These are phyloP conservation scores for Cyclophora albipunctata DNA, from an alignment of 2,888 invertebrate species.

Conservation along the genomic window DNA sequence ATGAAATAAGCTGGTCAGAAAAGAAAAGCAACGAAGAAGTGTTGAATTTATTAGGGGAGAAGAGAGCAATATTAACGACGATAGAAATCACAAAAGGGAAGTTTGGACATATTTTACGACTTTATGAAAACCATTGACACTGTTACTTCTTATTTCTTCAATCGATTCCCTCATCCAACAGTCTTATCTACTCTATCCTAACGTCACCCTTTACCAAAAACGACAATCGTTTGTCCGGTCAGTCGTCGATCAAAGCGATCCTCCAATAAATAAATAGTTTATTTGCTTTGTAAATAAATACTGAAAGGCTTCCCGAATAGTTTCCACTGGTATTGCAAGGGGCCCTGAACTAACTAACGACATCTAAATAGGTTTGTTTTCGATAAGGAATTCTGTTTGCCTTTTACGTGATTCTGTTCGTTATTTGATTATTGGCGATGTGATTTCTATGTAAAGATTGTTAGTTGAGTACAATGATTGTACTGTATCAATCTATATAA, in stretches of 20 bases:
- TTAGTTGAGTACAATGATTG: too few relatives aligned
- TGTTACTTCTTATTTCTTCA: too few relatives aligned
- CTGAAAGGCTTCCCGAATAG: slow-evolving; percentile 47
- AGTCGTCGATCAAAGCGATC: slow-evolving; percentile 65
- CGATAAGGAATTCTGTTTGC: slow-evolving; percentile 33
- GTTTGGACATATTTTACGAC: too few relatives aligned
- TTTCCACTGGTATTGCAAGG: slow-evolving; percentile 49
- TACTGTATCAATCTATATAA: too few relatives aligned
- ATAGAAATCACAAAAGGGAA: too few relatives aligned
- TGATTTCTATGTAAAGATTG: slow-evolving; percentile 20
- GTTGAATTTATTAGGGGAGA: too few relatives aligned
- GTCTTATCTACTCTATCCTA: slow-evolving; percentile 31
- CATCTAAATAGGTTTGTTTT: slow-evolving; percentile 54
- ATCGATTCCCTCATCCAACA: neutral
- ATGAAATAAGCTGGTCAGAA: too few relatives aligned
- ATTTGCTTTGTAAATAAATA: slow-evolving; percentile 71
- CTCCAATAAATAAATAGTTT: slow-evolving; percentile 71
- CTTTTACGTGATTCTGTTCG: slow-evolving; percentile 9
- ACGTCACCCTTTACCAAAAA: slow-evolving; percentile 40
- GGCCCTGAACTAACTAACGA: slow-evolving; percentile 49
- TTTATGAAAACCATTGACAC: too few relatives aligned
- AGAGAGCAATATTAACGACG: too few relatives aligned
- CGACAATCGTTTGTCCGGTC: slow-evolving; percentile 59
- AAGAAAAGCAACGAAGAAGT: too few relatives aligned
- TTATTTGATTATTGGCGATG: slow-evolving; percentile 4